phyloP scores from a whole-genome alignment of 2,888 invertebrate genomes.

The Eumacrocentrus americanus region DNA sequence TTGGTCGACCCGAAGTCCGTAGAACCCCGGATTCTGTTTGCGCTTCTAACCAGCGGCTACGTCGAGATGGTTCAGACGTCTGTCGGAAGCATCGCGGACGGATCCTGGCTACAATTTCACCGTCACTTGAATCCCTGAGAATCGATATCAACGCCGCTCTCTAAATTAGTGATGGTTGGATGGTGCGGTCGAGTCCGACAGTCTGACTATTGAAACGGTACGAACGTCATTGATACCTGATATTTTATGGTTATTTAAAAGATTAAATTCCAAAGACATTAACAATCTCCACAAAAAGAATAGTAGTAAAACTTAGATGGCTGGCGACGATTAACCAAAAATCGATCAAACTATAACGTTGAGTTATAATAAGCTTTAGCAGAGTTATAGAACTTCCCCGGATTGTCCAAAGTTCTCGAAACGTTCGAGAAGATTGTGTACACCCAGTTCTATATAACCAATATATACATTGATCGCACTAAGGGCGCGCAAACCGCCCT shows the following conservation, averaged over 20 bases:
- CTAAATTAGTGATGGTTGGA: neutral
- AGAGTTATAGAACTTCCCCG: conserved; percentile 10
- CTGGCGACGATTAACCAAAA: neutral
- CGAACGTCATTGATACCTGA: neutral
- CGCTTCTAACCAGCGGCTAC: neutral
- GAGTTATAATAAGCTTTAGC: conserved; percentile 4
- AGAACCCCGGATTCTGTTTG: conserved; percentile 7
- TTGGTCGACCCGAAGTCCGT: neutral
- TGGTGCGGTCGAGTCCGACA: neutral
- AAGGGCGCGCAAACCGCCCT: no score
- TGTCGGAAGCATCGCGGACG: neutral
- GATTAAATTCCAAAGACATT: no score
- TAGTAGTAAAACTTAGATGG: no score
- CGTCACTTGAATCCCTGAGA: neutral
- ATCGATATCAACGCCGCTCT: neutral
- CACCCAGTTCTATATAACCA: no score
- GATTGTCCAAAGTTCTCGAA: conserved; percentile 14
- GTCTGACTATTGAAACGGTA: neutral
- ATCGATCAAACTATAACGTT: neutral
- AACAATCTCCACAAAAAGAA: no score
- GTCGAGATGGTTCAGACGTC: neutral
- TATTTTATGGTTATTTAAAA: no score
- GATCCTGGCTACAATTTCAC: neutral
- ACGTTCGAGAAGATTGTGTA: neutral
- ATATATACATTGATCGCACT: no score